Percentiles rank a stretch among this genome's conserved stretches.
phyloP scores from a whole-genome alignment of 2,113 vertebrate species.

The Rhinoderma darwinii region DNA sequence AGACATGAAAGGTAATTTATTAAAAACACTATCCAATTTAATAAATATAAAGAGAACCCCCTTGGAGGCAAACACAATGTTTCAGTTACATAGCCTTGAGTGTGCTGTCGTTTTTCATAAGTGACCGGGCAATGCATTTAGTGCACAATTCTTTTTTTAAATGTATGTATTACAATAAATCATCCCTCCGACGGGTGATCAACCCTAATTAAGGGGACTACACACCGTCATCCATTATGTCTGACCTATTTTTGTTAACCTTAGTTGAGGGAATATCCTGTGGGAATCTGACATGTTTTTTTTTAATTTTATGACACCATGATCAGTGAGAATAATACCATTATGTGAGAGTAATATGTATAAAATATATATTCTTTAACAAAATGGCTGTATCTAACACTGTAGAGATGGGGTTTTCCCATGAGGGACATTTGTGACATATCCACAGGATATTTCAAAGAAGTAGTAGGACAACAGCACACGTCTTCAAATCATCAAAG shows the following conservation, averaged over 20 bases:
- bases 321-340: neutral
- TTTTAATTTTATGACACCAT: neutral
- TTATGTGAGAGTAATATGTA: no score
- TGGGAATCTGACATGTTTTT: neutral
- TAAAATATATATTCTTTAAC: no score
- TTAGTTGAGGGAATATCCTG: neutral
- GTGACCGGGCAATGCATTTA: neutral
- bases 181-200: neutral
- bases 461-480: no score
- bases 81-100: neutral
- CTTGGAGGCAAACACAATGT: neutral
- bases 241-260: constrained; percentile 3
- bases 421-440: no score
- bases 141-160: neutral
- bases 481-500: no score
- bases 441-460: no score
- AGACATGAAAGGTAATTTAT: neutral
- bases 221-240: constrained; percentile 9
- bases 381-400: no score
- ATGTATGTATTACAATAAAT: constrained; percentile 1
- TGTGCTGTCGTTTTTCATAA: constrained; percentile 5
- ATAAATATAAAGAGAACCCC: neutral
- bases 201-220: neutral
- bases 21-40: neutral
- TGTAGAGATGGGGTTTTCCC: no score